Conservation (phyloP, 2,888 invertebrate genomes). For the Andrena dorsata region DNA sequence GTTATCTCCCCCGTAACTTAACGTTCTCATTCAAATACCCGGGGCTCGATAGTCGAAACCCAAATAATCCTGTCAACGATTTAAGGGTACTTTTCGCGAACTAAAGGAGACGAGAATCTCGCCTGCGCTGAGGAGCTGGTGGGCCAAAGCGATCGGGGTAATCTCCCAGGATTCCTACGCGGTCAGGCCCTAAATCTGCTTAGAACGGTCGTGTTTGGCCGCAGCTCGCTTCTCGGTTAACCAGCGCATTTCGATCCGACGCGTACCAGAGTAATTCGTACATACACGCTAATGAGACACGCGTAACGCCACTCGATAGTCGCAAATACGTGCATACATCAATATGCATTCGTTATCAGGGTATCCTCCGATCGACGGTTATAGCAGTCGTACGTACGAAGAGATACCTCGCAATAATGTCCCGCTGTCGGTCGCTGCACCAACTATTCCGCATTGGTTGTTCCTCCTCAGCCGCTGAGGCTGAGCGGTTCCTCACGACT, state of each 20-base stretch:
- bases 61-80: neutral
- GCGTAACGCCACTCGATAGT: slow-evolving; percentile 42
- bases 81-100: no score
- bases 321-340: slow-evolving; percentile 47
- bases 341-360: slow-evolving; percentile 34
- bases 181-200: slow-evolving; percentile 44
- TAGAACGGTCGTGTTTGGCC: slow-evolving; percentile 35
- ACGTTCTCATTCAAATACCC: no score
- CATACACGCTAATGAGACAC: slow-evolving; percentile 63
- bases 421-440: neutral
- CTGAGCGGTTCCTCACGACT: neutral
- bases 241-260: slow-evolving; percentile 62
- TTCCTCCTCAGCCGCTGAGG: neutral
- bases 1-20: no score
- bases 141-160: slow-evolving; percentile 7
- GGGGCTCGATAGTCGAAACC: no score
- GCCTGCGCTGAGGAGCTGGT: neutral
- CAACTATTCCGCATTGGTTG: neutral
- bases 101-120: neutral
- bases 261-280: slow-evolving; percentile 60
- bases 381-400: slow-evolving; percentile 37
- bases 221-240: slow-evolving; percentile 48
- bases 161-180: slow-evolving; percentile 21
- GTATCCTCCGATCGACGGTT: slow-evolving; percentile 48
- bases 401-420: slow-evolving; percentile 43